Evolutionary conservation across 2,888 invertebrate species (phyloP).

Genomic region (Neoscelio sp.): DNA sequence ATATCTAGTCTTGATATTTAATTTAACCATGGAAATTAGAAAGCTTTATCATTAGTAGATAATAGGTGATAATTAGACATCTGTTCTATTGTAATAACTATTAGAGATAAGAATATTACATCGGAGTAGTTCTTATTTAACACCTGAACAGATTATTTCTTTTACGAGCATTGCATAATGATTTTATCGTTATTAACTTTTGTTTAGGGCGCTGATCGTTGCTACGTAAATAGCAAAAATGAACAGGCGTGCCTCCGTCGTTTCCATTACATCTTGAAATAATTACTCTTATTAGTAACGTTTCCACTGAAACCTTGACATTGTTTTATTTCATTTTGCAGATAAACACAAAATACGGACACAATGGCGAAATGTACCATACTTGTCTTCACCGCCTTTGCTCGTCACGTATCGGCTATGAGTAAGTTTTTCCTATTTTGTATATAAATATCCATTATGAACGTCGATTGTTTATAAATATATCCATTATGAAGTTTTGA

Average conservation of each 20-base stretch:
- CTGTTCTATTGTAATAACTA: too few relatives aligned
- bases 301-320: constrained; percentile 30
- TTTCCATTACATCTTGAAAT: constrained; percentile 16
- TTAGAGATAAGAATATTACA: too few relatives aligned
- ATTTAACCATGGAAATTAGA: too few relatives aligned
- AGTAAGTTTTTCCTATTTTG: constrained; percentile 31
- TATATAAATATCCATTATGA: neutral
- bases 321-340: constrained; percentile 41
- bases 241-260: constrained; percentile 22
- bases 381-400: constrained; percentile 52
- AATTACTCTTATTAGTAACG: constrained; percentile 35
- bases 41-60: too few relatives aligned
- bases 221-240: constrained; percentile 7
- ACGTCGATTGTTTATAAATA: neutral
- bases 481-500: too few relatives aligned
- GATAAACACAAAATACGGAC: constrained; percentile 58
- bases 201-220: neutral
- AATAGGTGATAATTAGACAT: too few relatives aligned
- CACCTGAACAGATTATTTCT: constrained; percentile 6
- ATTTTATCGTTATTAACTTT: too few relatives aligned
- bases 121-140: too few relatives aligned
- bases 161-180: too few relatives aligned
- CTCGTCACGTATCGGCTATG: constrained; percentile 47
- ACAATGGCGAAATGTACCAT: constrained; percentile 57
- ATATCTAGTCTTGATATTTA: too few relatives aligned